These are phyloP conservation scores for Wiebesia pumilae DNA, from an alignment of 1,140 invertebrate species.

Conservation along the genomic window DNA sequence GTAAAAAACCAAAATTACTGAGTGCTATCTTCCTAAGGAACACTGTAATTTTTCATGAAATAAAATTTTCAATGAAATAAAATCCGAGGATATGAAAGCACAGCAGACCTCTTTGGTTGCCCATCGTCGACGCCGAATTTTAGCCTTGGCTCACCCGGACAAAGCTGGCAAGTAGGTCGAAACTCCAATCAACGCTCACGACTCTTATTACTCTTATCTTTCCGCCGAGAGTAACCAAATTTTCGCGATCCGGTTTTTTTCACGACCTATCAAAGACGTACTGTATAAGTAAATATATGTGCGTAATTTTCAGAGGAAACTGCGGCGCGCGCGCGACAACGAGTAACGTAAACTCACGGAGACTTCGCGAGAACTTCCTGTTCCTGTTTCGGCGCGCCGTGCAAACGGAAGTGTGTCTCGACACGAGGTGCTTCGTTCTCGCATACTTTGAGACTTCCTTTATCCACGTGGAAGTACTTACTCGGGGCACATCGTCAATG, in stretches of 20 bases:
- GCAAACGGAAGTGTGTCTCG: constrained; percentile 70
- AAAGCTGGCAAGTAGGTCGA: constrained; percentile 22
- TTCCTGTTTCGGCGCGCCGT: constrained; percentile 68
- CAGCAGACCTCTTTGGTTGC: constrained; percentile 30
- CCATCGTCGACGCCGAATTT: constrained; percentile 6
- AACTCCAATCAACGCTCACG: not conserved
- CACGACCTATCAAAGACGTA: not conserved
- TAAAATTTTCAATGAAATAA: not conserved
- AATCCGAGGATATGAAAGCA: not conserved
- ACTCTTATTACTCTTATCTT: not conserved
- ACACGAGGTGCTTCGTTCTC: constrained; percentile 28
- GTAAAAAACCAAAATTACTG: not conserved
- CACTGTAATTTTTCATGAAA: not conserved
- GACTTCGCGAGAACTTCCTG: constrained; percentile 71
- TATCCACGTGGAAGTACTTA: constrained; percentile 48
- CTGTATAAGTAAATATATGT: not conserved
- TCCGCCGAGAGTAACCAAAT: not conserved
- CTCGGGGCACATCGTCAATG: constrained; percentile 34
- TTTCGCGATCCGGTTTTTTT: not conserved
- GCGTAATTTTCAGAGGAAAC: not conserved
- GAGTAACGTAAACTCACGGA: constrained; percentile 27
- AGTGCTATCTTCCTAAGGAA: not conserved
- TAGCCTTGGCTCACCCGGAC: not conserved
- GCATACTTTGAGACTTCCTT: constrained; percentile 37
- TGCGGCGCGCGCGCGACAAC: constrained; percentile 40